Evolutionary conservation across 2,797 vertebrate genomes (phyloP).

Genomic region (Pseudomugil gertrudae): DNA sequence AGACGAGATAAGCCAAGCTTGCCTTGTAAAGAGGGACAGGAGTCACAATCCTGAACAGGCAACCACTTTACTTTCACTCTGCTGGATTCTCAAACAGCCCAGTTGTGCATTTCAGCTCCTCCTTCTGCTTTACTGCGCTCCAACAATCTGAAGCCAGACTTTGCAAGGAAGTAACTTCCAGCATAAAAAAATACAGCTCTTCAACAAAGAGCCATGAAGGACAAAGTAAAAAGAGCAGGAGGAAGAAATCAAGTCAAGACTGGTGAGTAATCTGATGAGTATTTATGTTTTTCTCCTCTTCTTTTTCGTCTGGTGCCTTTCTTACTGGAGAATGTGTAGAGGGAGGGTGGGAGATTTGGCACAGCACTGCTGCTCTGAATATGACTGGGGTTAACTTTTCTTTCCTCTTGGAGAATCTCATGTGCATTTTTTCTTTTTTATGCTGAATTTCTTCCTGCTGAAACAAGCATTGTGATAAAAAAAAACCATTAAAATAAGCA

Average conservation of each 20-base stretch:
- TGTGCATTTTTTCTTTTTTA: slow-evolving; percentile 17
- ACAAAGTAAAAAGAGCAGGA: slow-evolving; percentile 78
- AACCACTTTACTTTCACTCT: slow-evolving; percentile 46
- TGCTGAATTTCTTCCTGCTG: background rate
- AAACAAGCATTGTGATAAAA: background rate
- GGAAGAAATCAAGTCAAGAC: slow-evolving; percentile 72
- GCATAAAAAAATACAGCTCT: slow-evolving; percentile 32
- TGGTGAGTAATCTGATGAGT: slow-evolving; percentile 71
- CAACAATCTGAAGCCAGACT: slow-evolving; percentile 32
- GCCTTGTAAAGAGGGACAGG: slow-evolving; percentile 53
- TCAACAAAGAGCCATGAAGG: slow-evolving; percentile 77
- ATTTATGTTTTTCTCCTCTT: slow-evolving; percentile 30
- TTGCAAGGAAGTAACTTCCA: slow-evolving; percentile 31
- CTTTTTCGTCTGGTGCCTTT: slow-evolving; percentile 40
- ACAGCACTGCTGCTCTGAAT: slow-evolving; percentile 50
- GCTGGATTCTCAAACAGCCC: slow-evolving; percentile 17
- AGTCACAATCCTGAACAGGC: slow-evolving; percentile 56
- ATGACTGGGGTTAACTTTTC: slow-evolving; percentile 45
- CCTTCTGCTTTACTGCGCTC: slow-evolving; percentile 20
- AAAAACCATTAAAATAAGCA: background rate
- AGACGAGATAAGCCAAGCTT: slow-evolving; percentile 73
- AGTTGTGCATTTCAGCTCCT: slow-evolving; percentile 27
- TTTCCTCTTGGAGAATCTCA: slow-evolving; percentile 21
- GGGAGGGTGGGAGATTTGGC: slow-evolving; percentile 65
- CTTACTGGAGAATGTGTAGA: slow-evolving; percentile 50